A percentile compares a stretch with the other conserved stretches of the same genome.
Conservation (phyloP, 2,888 invertebrate species). For the Tridacna crocea region DNA sequence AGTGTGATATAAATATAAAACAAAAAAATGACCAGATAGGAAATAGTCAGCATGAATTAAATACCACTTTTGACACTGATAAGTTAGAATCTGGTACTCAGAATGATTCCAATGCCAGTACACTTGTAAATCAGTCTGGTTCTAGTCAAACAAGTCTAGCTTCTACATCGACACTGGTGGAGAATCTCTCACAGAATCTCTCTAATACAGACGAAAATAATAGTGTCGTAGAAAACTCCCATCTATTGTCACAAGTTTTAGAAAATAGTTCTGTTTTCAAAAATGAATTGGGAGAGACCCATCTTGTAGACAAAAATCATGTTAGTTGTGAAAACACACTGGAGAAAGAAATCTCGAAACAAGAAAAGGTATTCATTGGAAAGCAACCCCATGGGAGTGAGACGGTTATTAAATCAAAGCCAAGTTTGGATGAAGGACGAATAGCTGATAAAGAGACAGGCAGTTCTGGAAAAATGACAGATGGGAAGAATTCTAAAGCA, state of each 20-base stretch:
- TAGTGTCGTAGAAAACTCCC: neutral
- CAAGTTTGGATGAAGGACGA: neutral
- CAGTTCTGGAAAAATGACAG: neutral
- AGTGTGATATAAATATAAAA: neutral
- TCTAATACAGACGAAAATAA: slow-evolving; percentile 36
- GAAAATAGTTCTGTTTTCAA: too few species aligned
- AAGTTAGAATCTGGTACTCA: neutral
- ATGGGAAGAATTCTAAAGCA: slow-evolving; percentile 29
- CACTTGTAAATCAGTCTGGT: slow-evolving; percentile 55
- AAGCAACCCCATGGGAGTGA: neutral
- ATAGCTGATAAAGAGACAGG: neutral
- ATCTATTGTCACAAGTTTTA: neutral
- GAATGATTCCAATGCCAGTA: slow-evolving; percentile 58
- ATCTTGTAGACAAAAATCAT: too few species aligned
- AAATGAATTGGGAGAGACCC: too few species aligned
- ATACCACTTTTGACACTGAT: neutral
- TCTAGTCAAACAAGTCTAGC: slow-evolving; percentile 56
- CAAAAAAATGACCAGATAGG: neutral
- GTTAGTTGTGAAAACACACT: neutral
- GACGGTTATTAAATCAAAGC: neutral
- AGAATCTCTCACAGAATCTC: slow-evolving; percentile 54
- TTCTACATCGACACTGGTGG: slow-evolving; percentile 56
- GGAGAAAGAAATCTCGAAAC: neutral
- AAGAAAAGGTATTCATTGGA: neutral
- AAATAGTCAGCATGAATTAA: neutral